A percentile compares a stretch with the other conserved stretches of the same genome.
These are phyloP conservation scores for Ellobius talpinus DNA, from an alignment of 2,113 vertebrate genomes.

Conservation along the genomic window DNA sequence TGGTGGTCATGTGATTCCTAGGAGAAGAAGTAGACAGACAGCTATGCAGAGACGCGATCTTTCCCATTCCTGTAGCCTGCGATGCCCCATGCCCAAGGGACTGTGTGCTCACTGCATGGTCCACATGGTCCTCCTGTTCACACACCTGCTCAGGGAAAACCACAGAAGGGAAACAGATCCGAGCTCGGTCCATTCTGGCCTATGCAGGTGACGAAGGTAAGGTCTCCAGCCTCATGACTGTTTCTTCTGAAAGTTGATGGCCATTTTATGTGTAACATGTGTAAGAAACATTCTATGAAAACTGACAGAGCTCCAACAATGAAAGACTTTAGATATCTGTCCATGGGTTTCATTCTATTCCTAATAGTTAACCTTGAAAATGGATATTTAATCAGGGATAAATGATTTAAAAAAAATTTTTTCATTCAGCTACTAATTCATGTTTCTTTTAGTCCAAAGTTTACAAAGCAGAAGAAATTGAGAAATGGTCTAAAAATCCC, in stretches of 20 bases:
- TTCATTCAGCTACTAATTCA: not conserved
- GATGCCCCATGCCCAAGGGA: slow-evolving; percentile 95
- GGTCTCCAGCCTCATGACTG: not conserved
- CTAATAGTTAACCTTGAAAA: slow-evolving; percentile 7
- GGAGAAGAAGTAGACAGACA: slow-evolving; percentile 91
- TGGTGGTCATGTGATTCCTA: slow-evolving; percentile 84
- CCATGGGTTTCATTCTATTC: not conserved
- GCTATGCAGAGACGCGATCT: slow-evolving; percentile 91
- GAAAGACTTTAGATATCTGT: not conserved
- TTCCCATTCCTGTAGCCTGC: slow-evolving; percentile 91
- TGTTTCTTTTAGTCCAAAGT: not conserved
- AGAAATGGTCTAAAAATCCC: slow-evolving; percentile 20
- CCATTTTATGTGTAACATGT: not conserved
- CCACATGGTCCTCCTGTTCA: slow-evolving; percentile 95
- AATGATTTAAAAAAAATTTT: not conserved
- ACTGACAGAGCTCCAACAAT: not conserved
- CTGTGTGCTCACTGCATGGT: slow-evolving; percentile 96
- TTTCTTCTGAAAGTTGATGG: not conserved
- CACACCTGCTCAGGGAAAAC: slow-evolving; percentile 99
- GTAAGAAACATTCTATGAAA: not conserved
- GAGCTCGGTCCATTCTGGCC: slow-evolving; percentile 94
- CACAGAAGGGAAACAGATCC: slow-evolving; percentile 95
- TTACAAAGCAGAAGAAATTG: not conserved
- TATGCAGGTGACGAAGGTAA: slow-evolving; percentile 98
- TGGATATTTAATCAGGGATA: not conserved